A percentile compares a stretch with the other conserved stretches of the same genome.
These are phyloP conservation scores for Drosophila glabriapex DNA, from an alignment of 2,888 invertebrate species.

Conservation along the genomic window DNA sequence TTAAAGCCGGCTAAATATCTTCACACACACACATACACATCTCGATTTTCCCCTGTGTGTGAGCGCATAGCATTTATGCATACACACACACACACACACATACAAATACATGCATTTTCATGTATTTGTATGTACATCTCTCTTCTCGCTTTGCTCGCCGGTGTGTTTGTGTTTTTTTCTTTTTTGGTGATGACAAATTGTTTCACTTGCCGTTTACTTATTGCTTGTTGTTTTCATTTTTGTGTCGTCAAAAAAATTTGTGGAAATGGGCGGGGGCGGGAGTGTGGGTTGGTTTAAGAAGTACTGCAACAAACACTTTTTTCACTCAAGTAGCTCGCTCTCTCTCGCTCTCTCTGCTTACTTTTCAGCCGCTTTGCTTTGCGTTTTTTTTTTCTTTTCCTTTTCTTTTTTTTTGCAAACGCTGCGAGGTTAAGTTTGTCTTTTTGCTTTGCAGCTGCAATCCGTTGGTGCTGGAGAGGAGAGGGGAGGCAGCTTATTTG, in stretches of 20 bases:
- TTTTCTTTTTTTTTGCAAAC: constrained; percentile 50
- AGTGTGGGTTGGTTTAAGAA: constrained; percentile 5
- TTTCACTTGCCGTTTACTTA: constrained; percentile 35
- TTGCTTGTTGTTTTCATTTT: constrained; percentile 19
- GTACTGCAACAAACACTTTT: constrained; percentile 57
- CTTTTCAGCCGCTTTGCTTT: constrained; percentile 42
- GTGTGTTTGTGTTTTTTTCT: constrained; percentile 22
- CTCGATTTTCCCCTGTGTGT: not conserved
- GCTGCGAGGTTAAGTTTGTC: constrained; percentile 77
- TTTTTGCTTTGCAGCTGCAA: constrained; percentile 60
- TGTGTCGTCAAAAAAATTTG: constrained; percentile 10
- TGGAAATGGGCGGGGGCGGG: not conserved
- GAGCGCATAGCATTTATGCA: constrained; percentile 15
- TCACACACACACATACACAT: not conserved
- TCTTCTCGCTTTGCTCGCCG: constrained; percentile 43
- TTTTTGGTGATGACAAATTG: constrained; percentile 10
- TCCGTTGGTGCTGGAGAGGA: constrained; percentile 38
- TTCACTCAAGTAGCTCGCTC: constrained; percentile 44
- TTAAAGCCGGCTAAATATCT: constrained; percentile 27
- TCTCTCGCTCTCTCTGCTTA: constrained; percentile 22
- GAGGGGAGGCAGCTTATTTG: constrained; percentile 33
- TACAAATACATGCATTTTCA: not conserved
- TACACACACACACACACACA: constrained; percentile 4
- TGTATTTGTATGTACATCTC: constrained; percentile 3
- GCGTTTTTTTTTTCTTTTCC: constrained; percentile 35